Conservation (phyloP, 35 echinoderm and acorn worm species). For the Chiridota heheva region DNA sequence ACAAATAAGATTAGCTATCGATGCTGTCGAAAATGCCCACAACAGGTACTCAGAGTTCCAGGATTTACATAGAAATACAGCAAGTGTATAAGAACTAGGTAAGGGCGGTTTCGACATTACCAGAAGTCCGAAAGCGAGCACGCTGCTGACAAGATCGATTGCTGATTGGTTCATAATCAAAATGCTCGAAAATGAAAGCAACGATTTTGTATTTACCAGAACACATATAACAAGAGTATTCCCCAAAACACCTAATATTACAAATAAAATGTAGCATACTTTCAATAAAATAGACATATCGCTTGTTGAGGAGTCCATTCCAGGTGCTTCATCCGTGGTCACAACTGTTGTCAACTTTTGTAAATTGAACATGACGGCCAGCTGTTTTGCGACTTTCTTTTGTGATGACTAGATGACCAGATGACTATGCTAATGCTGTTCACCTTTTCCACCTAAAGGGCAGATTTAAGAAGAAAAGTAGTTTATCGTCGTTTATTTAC, state of each 20-base stretch:
- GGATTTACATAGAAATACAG: conserved; percentile 64
- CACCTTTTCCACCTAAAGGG: too few relatives aligned
- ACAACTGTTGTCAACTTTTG: too few relatives aligned
- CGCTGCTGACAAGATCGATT: conserved; percentile 75
- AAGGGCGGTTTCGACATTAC: conserved; percentile 19
- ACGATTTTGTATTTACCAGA: conserved; percentile 49
- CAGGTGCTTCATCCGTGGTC: too few relatives aligned
- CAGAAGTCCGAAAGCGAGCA: conserved; percentile 62
- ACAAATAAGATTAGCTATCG: conserved; percentile 79
- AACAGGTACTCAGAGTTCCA: conserved; percentile 85
- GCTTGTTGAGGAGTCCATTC: too few relatives aligned
- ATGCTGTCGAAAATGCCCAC: conserved; percentile 74
- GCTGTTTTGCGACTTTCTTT: too few relatives aligned
- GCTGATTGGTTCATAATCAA: conserved; percentile 78
- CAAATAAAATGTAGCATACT: conserved; percentile 39
- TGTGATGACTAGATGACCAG: too few relatives aligned
- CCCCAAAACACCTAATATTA: conserved; percentile 60
- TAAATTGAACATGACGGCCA: too few relatives aligned
- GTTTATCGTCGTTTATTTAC: too few relatives aligned
- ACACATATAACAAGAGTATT: conserved; percentile 81
- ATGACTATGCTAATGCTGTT: too few relatives aligned
- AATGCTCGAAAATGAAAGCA: conserved; percentile 72
- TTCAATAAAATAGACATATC: conserved; percentile 8
- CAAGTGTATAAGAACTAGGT: not conserved
- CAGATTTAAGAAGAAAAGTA: too few relatives aligned